Evolutionary conservation across 2,113 vertebrate genomes (phyloP).

Genomic region (Dipodomys merriami): DNA sequence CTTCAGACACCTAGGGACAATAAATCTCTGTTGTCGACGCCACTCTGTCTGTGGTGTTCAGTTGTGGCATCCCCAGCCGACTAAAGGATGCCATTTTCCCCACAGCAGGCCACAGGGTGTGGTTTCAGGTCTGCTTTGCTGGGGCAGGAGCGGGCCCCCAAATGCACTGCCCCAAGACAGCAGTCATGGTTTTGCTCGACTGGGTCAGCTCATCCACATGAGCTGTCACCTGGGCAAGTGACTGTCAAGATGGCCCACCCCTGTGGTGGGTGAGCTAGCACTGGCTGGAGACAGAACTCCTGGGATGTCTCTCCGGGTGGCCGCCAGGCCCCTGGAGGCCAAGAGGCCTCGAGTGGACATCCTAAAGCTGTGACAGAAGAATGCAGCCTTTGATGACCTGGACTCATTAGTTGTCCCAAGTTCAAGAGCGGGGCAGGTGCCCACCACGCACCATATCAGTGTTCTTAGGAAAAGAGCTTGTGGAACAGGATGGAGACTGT

Average conservation of each 20-base stretch:
- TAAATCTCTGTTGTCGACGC: not conserved
- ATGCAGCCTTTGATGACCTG: not conserved
- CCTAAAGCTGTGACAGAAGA: not conserved
- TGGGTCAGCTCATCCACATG: not conserved
- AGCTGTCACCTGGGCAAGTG: not conserved
- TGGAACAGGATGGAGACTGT: too few relatives aligned
- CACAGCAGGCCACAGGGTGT: fast-evolving
- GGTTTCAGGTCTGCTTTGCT: not conserved
- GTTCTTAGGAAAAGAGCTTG: not conserved
- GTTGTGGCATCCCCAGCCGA: not conserved
- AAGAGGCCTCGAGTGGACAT: not conserved
- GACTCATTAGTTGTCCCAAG: not conserved
- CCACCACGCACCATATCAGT: not conserved
- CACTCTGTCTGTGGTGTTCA: too few relatives aligned
- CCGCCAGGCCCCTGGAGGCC: not conserved
- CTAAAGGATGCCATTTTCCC: not conserved
- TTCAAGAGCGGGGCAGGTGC: not conserved
- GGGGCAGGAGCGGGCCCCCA: not conserved
- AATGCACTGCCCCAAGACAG: not conserved
- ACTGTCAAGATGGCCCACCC: not conserved
- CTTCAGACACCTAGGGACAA: not conserved
- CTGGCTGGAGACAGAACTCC: too few relatives aligned
- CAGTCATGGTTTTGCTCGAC: not conserved
- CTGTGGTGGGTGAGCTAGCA: not conserved
- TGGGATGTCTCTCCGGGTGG: not conserved